Conservation (phyloP, 1,140 invertebrate species). For the Ditylenchus dipsaci region DNA sequence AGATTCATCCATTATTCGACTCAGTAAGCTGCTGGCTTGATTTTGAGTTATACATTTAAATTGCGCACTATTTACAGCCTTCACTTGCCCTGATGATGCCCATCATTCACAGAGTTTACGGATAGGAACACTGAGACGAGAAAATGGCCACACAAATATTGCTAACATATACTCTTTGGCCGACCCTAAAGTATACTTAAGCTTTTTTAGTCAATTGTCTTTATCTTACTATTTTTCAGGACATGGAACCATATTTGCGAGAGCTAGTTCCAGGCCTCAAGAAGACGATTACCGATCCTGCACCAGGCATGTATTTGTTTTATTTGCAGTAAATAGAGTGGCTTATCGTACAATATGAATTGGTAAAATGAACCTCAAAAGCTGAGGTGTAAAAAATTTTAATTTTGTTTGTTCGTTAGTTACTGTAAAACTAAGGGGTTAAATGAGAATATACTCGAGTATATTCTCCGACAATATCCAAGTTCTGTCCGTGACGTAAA, state of each 20-base stretch:
- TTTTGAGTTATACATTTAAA: too few species aligned
- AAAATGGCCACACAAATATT: slow-evolving; percentile 98
- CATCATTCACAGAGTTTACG: slow-evolving; percentile 78
- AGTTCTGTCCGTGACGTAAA: too few species aligned
- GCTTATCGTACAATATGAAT: too few species aligned
- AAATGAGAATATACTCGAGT: too few species aligned
- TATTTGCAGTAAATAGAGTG: too few species aligned
- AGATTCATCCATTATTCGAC: slow-evolving; percentile 98
- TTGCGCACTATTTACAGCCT: slow-evolving; percentile 61
- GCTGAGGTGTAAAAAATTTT: too few species aligned
- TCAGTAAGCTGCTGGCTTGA: slow-evolving; percentile 60
- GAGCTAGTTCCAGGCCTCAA: slow-evolving; percentile 94
- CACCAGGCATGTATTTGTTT: slow-evolving; percentile 66
- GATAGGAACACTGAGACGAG: slow-evolving; percentile 92
- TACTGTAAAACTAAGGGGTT: too few species aligned
- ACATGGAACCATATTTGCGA: slow-evolving; percentile 88
- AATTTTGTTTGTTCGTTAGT: too few species aligned
- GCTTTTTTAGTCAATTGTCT: neutral
- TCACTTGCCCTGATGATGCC: slow-evolving; percentile 98
- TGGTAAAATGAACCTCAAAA: too few species aligned
- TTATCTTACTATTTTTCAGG: slow-evolving; percentile 60
- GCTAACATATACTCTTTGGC: slow-evolving; percentile 99
- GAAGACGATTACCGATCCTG: slow-evolving; percentile 89
- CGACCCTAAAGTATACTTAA: slow-evolving; percentile 74
- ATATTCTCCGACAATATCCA: too few species aligned